Conservation (phyloP, 2,888 invertebrate species). For the Myopa tessellatipennis region DNA sequence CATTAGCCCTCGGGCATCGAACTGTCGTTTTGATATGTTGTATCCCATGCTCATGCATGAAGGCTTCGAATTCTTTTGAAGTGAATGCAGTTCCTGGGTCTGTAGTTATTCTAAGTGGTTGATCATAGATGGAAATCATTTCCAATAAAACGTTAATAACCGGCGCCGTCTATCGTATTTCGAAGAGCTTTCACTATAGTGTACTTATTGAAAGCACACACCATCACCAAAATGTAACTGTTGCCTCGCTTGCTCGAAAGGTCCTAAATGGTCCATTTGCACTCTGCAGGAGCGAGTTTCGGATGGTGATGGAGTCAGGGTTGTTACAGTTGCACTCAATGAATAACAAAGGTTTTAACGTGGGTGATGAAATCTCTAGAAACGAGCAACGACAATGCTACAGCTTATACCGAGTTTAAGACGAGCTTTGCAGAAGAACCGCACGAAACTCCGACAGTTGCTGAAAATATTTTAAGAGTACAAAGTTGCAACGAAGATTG, state of each 20-base stretch:
- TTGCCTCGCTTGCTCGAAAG: too few relatives aligned
- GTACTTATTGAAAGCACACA: too few relatives aligned
- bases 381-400: too few relatives aligned
- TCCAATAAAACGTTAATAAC: constrained; percentile 45
- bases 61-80: constrained; percentile 48
- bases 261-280: background rate
- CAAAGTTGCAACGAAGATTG: constrained; percentile 25
- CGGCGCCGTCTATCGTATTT: constrained; percentile 41
- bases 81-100: constrained; percentile 48
- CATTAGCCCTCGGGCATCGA: constrained; percentile 10
- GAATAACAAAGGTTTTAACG: too few relatives aligned
- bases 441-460: background rate
- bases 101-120: constrained; percentile 41
- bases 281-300: background rate
- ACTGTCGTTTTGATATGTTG: background rate
- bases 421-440: constrained; percentile 17
- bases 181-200: constrained; percentile 39
- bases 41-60: background rate
- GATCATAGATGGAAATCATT: constrained; percentile 49
- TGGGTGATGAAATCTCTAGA: too few relatives aligned
- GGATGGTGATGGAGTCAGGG: background rate
- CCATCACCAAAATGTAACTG: too few relatives aligned
- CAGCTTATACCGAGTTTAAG: constrained; percentile 25
- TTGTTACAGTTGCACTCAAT: too few relatives aligned
- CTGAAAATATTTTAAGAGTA: constrained; percentile 23